A percentile compares a stretch with the other conserved stretches of the same genome.
Conservation (phyloP, 30 jellyfish, hydroid and myxozoan species). For the Morbakka virulenta region DNA sequence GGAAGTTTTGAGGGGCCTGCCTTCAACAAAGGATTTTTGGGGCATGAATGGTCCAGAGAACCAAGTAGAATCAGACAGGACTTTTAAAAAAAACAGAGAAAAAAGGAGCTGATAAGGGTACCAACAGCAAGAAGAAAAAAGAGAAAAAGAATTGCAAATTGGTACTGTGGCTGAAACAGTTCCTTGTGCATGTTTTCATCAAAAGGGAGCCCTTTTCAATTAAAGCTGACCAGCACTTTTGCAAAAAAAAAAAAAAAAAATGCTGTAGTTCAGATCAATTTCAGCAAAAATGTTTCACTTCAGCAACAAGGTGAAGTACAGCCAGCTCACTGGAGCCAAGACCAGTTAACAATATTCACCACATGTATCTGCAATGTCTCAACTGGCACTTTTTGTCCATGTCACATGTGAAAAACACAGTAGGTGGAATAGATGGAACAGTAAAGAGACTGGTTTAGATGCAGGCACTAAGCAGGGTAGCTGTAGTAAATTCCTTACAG, state of each 20-base stretch:
- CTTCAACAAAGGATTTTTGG: slow-evolving; percentile 25
- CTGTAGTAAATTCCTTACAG: no score
- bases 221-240: slow-evolving; percentile 25
- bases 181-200: slow-evolving; percentile 37
- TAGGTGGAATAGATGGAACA: no score
- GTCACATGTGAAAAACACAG: no score
- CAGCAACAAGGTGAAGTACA: slow-evolving; percentile 54
- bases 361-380: no score
- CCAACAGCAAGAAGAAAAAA: neutral
- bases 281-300: slow-evolving; percentile 48
- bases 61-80: neutral
- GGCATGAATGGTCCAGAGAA: slow-evolving; percentile 35
- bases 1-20: slow-evolving; percentile 27
- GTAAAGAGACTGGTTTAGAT: no score
- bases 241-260: no score
- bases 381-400: no score
- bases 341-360: no score
- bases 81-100: slow-evolving; percentile 3
- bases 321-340: slow-evolving; percentile 59
- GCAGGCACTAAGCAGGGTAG: no score
- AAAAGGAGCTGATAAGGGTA: neutral
- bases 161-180: slow-evolving; percentile 60
- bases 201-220: slow-evolving; percentile 42
- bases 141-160: slow-evolving; percentile 21
- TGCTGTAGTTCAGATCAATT: slow-evolving; percentile 52